phyloP scores from a whole-genome alignment of 2,113 vertebrate genomes.

The Psammodynastes pulverulentus region DNA sequence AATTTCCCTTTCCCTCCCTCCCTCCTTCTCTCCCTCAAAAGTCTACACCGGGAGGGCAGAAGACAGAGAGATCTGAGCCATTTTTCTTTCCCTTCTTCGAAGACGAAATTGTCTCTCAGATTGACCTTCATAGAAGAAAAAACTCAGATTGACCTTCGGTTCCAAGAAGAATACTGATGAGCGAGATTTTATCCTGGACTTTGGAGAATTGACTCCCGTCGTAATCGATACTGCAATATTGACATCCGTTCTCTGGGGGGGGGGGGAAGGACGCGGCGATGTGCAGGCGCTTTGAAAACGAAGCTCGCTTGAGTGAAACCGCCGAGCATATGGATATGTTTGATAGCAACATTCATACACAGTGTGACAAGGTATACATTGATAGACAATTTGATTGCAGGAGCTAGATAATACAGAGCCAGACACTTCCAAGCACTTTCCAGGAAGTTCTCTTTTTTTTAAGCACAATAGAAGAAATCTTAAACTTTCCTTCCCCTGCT shows the following conservation, averaged over 20 bases:
- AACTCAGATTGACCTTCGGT: slow-evolving; percentile 61
- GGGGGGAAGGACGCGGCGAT: slow-evolving; percentile 55
- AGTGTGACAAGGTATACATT: slow-evolving; percentile 49
- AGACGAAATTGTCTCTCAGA: slow-evolving; percentile 43
- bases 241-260: slow-evolving; percentile 61
- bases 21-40: not conserved
- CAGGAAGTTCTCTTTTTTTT: slow-evolving; percentile 42
- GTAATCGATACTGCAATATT: slow-evolving; percentile 57
- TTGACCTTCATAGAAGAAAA: slow-evolving; percentile 47
- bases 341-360: slow-evolving; percentile 59
- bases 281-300: slow-evolving; percentile 51
- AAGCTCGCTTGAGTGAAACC: slow-evolving; percentile 48
- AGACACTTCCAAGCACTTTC: slow-evolving; percentile 37
- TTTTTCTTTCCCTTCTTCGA: not conserved
- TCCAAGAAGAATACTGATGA: not conserved
- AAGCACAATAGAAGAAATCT: slow-evolving; percentile 36
- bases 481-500: slow-evolving; percentile 40
- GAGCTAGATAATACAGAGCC: slow-evolving; percentile 58
- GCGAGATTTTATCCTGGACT: slow-evolving; percentile 64
- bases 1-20: not conserved
- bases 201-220: slow-evolving; percentile 58
- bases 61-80: not conserved
- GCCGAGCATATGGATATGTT: slow-evolving; percentile 39
- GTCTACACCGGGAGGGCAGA: not conserved
- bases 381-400: slow-evolving; percentile 65